A percentile compares a stretch with the other conserved stretches of the same genome.
Evolutionary conservation across 2,797 vertebrate genomes (phyloP).

Genomic region (Poeciliopsis gracilis): DNA sequence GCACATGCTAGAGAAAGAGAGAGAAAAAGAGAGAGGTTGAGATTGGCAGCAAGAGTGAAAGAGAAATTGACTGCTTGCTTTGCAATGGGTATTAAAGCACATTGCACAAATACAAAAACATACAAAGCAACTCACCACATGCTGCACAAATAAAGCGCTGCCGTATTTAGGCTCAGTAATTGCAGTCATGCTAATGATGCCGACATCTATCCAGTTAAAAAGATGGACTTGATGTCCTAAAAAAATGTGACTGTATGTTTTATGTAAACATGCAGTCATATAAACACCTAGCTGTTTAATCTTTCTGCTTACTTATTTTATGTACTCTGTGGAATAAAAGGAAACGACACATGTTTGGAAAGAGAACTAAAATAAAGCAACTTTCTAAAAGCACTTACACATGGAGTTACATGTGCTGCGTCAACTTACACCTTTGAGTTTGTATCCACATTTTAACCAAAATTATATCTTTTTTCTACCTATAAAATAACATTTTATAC

Average conservation of each 20-base stretch:
- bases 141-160: neutral
- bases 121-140: neutral
- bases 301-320: neutral
- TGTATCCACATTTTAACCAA: neutral
- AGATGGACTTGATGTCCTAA: neutral
- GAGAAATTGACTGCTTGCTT: slow-evolving; percentile 22
- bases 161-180: neutral
- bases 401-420: neutral
- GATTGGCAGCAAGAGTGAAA: slow-evolving; percentile 13
- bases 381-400: neutral
- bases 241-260: neutral
- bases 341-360: neutral
- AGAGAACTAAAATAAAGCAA: neutral
- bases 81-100: slow-evolving; percentile 26
- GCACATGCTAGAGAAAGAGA: slow-evolving; percentile 16
- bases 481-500: neutral
- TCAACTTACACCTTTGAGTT: neutral
- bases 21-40: slow-evolving; percentile 2
- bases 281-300: neutral
- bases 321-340: neutral
- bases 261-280: no score
- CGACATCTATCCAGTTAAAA: neutral
- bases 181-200: neutral
- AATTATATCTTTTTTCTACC: neutral
- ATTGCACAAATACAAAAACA: slow-evolving; percentile 22